Conservation (phyloP, 2,888 invertebrate species). For the Hermaeophaga mercurialis region DNA sequence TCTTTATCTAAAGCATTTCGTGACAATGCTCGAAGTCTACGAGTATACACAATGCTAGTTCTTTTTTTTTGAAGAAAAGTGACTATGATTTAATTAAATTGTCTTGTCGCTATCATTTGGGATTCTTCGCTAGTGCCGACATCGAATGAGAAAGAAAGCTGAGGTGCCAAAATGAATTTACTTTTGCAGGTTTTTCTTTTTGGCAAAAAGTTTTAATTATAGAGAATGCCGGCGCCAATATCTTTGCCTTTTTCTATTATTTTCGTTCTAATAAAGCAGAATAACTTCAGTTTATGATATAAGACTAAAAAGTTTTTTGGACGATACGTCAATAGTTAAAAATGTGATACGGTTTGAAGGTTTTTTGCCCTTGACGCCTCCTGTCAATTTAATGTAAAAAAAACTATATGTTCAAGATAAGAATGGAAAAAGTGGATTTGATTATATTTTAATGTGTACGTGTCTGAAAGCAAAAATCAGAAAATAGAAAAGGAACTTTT, state of each 20-base stretch:
- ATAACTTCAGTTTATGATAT: too few relatives aligned
- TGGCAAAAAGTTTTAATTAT: slow-evolving; percentile 3
- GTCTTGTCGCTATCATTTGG: slow-evolving; percentile 13
- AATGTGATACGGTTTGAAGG: too few relatives aligned
- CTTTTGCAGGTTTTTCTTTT: slow-evolving; percentile 3
- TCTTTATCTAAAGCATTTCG: neutral
- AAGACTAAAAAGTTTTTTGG: too few relatives aligned
- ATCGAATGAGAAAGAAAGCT: neutral
- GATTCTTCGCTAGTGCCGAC: slow-evolving; percentile 7
- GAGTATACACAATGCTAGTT: neutral
- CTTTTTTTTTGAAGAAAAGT: neutral
- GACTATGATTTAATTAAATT: slow-evolving; percentile 13
- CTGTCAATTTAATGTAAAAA: too few relatives aligned
- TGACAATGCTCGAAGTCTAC: neutral
- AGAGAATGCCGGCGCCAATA: neutral
- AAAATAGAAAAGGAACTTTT: slow-evolving; percentile 16
- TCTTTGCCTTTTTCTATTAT: neutral
- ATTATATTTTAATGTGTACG: too few relatives aligned
- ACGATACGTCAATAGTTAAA: too few relatives aligned
- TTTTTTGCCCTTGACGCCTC: too few relatives aligned
- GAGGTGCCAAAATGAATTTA: slow-evolving; percentile 15
- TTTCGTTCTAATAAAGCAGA: too few relatives aligned
- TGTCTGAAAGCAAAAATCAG: neutral
- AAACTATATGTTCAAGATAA: too few relatives aligned
- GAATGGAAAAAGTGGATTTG: too few relatives aligned